Base-by-base conservation (phyloP, 2,888 invertebrate species). In the Netelia inedita region DNA sequence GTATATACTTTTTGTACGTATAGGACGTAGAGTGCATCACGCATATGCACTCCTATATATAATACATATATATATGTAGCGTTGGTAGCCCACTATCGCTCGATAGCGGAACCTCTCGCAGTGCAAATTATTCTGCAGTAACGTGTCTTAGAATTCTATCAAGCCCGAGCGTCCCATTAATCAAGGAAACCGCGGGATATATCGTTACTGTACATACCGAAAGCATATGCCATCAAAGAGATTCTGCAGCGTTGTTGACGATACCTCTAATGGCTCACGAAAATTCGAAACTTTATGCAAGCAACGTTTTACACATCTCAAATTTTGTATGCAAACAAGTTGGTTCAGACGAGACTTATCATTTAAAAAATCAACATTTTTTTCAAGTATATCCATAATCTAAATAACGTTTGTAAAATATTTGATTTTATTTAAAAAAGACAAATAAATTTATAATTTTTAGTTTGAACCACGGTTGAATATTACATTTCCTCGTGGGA, bases 141-240 rank as follows among this genome's bases (percentile, higher is more conserved):
- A 83, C 57, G 61, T 46, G 75, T 72, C 80, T 76, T 53, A 66
- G 83, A 83, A 83, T 80, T 71, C 80, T 75, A 80, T 83, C 75
- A 80, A 75, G 65, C 50, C 21, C 66, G 53, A 75, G 71, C 57
- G 23, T 76, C 75, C 75, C 57, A 83, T 83, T 72, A 83, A 83
- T 76, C 79, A 83, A 71, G 74, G 57, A 21, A 43, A 8, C 61
- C 61, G 46, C 61, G 75, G 79, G 82, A 79, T 74, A 79, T 73
- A 63, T 74, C 28, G 28, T 65, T 53, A 63, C 28, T 35, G 28
- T 43, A 43, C 50, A n/a, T 57, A 41, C 43, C 43, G 21, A 43
- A 23, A 61, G 46, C 57, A 1, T 21, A 19, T 2, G 21, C 0
- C 55, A 16, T 46, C 16, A 57, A 19, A 57, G 57, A 19, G 41